phyloP scores from a whole-genome alignment of 2,888 invertebrate genomes.

The Pollenia angustigena region DNA sequence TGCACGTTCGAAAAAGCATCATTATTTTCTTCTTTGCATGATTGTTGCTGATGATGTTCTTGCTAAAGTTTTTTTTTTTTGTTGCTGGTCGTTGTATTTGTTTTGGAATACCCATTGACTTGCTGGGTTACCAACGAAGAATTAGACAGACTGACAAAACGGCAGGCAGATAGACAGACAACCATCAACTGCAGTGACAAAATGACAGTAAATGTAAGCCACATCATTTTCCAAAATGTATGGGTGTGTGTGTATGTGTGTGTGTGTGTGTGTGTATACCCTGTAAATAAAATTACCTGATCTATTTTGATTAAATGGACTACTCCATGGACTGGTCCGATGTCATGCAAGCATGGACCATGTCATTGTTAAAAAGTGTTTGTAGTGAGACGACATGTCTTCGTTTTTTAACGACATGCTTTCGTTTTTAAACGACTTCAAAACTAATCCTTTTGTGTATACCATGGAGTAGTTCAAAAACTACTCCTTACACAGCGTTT shows the following conservation, averaged over 20 bases:
- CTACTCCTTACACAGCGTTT: no score
- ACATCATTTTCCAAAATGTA: constrained; percentile 48
- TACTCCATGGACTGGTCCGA: no score
- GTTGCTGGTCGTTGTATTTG: not conserved
- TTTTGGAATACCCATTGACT: constrained; percentile 3
- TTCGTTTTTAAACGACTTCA: no score
- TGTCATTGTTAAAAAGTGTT: no score
- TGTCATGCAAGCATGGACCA: no score
- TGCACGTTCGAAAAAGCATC: constrained; percentile 57
- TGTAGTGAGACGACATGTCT: no score
- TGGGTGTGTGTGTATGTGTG: constrained; percentile 8
- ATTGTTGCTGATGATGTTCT: constrained; percentile 13
- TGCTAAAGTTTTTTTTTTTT: constrained; percentile 2
- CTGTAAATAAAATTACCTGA: no score
- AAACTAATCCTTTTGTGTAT: no score
- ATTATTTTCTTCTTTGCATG: constrained; percentile 43
- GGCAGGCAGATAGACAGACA: constrained; percentile 17
- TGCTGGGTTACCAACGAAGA: constrained; percentile 2
- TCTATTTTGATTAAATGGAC: no score
- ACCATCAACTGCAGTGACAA: constrained; percentile 52
- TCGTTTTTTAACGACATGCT: no score
- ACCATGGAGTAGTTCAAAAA: no score
- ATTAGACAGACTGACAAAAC: constrained; percentile 17
- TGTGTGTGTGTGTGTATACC: no score
- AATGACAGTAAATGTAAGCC: constrained; percentile 60